Base-by-base conservation (phyloP, 2,888 invertebrate species). In the Amblyjoppa fuscipennis region DNA sequence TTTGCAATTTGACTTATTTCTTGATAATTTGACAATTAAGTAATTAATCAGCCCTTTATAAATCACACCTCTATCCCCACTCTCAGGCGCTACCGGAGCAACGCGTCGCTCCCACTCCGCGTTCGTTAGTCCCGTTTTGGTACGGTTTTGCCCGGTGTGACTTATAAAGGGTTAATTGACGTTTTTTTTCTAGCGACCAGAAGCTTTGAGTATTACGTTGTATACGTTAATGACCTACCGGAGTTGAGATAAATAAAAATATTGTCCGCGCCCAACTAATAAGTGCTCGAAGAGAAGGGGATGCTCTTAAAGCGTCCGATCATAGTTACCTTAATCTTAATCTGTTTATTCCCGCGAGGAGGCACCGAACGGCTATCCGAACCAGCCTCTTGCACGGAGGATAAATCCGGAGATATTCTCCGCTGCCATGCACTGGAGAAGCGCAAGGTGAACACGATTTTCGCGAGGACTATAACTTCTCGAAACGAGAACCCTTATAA, bases 381-480 rank as follows among this genome's bases (percentile, higher is more conserved):
- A 4, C 13, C 25, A 28, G 51, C 51, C 38, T 53, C 68, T 56
- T 28, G 41, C 64, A 5, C 31, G 7, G 53, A n/a, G 16, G 34
- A 68, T 77, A 77, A 77, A 77, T 77, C 77, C 53, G 25, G n/a
- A 28, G 68, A 77, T 77, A 77, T 77, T 77, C 68, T 6, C 53
- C 56, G 34, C 41, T 68, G 38, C 77, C 77, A 66, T 49, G 61
- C 28, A 31, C 34, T 28, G 69, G 25, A 56, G 56, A 68, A 64
- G 45, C 45, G 51, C 73, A 45, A 16, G 64, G 51, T 66, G 66
- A 20, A 61, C 64, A 59, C 69, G 69, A 85, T 82, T 83, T 85
- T 74, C 53, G 68, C 53, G 59, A 31, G 71, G 53, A 80, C 66
- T 64, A 73, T 51, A 75, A 85, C 75, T 79, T 74, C n/a, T 53